phyloP scores from a whole-genome alignment of 2,888 invertebrate species.

The Hydrotaea diabolus region DNA sequence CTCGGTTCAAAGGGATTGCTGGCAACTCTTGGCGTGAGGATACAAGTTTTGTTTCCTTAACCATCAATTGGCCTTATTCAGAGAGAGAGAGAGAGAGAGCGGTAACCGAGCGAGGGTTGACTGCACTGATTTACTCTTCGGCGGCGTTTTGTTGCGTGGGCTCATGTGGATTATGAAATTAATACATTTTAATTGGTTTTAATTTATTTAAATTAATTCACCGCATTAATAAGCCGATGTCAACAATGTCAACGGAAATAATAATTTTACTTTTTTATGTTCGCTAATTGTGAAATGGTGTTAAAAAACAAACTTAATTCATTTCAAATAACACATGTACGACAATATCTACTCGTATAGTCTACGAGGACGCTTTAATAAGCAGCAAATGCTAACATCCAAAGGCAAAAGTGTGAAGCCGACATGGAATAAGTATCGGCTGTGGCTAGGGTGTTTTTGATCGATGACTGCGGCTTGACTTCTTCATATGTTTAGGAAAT shows the following conservation, averaged over 20 bases:
- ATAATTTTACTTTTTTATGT: conserved; percentile 31
- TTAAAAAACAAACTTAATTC: conserved; percentile 25
- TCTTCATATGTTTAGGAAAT: too few species aligned
- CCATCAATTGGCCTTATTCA: neutral
- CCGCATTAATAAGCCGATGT: conserved; percentile 43
- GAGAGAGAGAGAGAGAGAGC: too few species aligned
- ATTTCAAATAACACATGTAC: conserved; percentile 17
- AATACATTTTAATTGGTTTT: conserved; percentile 44
- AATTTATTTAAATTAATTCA: conserved; percentile 41
- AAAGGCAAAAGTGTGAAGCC: too few species aligned
- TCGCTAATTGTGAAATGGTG: conserved; percentile 6
- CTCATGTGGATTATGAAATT: conserved; percentile 44
- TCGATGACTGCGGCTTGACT: too few species aligned
- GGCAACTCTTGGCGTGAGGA: neutral
- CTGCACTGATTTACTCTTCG: neutral
- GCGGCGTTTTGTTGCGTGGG: neutral
- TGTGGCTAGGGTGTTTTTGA: too few species aligned
- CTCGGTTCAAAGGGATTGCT: neutral
- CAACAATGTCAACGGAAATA: conserved; percentile 39
- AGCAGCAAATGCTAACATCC: too few species aligned
- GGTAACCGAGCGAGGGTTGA: too few species aligned
- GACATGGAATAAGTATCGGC: too few species aligned
- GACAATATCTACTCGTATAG: too few species aligned
- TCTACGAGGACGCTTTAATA: too few species aligned
- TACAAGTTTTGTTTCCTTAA: neutral